Evolutionary conservation across 2,113 vertebrate species (phyloP).

Genomic region (Nycticorax nycticorax): DNA sequence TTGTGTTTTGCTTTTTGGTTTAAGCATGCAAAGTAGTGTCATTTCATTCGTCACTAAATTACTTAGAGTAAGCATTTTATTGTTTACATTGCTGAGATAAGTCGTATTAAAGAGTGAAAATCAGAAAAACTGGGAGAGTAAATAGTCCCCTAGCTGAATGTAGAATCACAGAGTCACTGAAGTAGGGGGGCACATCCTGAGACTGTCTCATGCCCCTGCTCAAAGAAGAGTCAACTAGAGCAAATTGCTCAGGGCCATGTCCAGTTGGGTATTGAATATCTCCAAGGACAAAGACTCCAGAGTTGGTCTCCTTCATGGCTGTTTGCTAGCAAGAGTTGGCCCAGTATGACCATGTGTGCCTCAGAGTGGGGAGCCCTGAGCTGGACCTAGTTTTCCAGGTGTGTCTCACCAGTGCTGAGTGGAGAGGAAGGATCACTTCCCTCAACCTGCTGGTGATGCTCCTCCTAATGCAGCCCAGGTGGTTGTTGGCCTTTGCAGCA

Average conservation of each 20-base stretch:
- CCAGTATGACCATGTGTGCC: not conserved
- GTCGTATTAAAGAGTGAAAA: not conserved
- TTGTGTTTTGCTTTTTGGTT: not conserved
- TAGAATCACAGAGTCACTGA: not conserved
- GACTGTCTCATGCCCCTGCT: not conserved
- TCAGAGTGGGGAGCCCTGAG: not conserved
- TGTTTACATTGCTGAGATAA: not conserved
- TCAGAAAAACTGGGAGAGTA: not conserved
- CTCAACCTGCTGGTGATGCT: not conserved
- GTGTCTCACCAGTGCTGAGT: not conserved
- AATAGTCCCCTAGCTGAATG: not conserved
- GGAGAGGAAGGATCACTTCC: not conserved
- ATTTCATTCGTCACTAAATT: not conserved
- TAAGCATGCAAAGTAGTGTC: not conserved
- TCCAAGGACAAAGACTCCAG: too few relatives aligned
- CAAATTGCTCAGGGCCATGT: not conserved
- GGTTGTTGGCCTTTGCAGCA: not conserved
- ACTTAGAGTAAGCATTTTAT: not conserved
- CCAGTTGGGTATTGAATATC: not conserved
- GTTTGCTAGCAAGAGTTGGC: not conserved
- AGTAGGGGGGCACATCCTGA: accelerated
- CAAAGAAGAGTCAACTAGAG: not conserved
- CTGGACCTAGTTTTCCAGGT: not conserved
- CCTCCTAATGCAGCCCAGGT: not conserved
- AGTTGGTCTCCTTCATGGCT: not conserved